Evolutionary conservation across 1,140 invertebrate genomes (phyloP).

Genomic region (Neoseiulus cucumeris): DNA sequence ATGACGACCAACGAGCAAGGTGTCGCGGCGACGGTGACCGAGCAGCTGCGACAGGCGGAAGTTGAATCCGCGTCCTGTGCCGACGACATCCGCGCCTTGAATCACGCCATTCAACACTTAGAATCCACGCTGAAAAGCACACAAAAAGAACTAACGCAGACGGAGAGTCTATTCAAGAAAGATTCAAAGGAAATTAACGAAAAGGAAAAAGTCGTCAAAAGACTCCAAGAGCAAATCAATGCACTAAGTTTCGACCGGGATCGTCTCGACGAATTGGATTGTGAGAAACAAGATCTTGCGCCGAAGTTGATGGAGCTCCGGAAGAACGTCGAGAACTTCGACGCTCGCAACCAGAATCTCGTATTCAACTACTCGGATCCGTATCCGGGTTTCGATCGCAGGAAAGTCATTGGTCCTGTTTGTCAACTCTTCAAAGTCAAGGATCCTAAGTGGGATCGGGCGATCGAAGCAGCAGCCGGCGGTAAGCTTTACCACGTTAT

Average conservation of each 20-base stretch:
- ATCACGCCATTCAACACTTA: not conserved
- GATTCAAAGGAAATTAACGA: slow-evolving; percentile 29
- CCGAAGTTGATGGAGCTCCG: slow-evolving; percentile 33
- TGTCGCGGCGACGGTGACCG: slow-evolving; percentile 54
- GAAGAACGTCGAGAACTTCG: slow-evolving; percentile 38
- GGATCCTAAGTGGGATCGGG: slow-evolving; percentile 51
- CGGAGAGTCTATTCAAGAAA: not conserved
- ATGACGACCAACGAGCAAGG: slow-evolving; percentile 21
- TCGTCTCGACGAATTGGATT: slow-evolving; percentile 35
- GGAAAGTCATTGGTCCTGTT: slow-evolving; percentile 55
- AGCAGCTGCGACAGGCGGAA: slow-evolving; percentile 39
- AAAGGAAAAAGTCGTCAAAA: not conserved
- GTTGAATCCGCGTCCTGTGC: not conserved
- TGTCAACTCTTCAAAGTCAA: slow-evolving; percentile 50
- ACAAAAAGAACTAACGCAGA: not conserved
- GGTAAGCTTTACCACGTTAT: slow-evolving; percentile 71
- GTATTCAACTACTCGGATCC: slow-evolving; percentile 55
- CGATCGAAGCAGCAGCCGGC: slow-evolving; percentile 55
- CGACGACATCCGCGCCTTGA: not conserved
- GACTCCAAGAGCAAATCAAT: slow-evolving; percentile 32
- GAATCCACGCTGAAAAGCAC: not conserved
- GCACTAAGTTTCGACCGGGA: slow-evolving; percentile 47
- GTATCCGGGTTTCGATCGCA: slow-evolving; percentile 49
- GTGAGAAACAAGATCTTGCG: slow-evolving; percentile 32
- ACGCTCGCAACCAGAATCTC: slow-evolving; percentile 34